Evolutionary conservation across 1,140 invertebrate genomes (phyloP), one percentile per base, ranked within the genome.

Genomic region (Formica selysi): DNA sequence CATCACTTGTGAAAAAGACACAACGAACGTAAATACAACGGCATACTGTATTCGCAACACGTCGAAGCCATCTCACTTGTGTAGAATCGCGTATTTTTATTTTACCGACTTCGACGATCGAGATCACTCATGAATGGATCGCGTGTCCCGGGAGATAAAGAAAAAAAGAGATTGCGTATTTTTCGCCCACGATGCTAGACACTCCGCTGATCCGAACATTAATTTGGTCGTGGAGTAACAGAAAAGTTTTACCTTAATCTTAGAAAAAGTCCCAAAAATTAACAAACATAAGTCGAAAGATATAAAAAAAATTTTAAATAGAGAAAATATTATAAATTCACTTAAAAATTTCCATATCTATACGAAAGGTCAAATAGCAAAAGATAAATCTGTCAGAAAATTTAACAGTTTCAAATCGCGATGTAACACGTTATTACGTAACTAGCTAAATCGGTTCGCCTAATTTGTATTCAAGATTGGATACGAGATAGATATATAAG

Each of bases 1-100:
- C 74, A 78, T 86, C 86, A 70, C 76, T 85, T 83, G 71, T 87
- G 87, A 88, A 91, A 91, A 87, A 87, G 90, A 88, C 64, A 81
- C 87, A 78, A 83, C 88, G 81, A 86, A 51, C 16, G 48, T 19
- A 4, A 51, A 51, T 51, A 51, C 48, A 51, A 19, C 5, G 13
- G 85, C 68, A 59, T 29, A 57, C 22, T 65, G 70, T 76, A 90
- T 91, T 90, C 76, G 86, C 86, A 38, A 59, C 89, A 81, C 79
- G 76, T 85, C 85, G 67, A 41, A 57, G 64, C 29, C 16, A 16
- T 10, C 36, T 80, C 89, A 89, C 19, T 73, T 90, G 91, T 79
- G 84, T 73, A 32, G 88, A 54, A 32, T 54, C 44, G 62, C 4
- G 7, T 73, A 74, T 83, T 81, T 29, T 57, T 13, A 36, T 61